Base-by-base conservation (phyloP, 1,140 invertebrate species). In the Sminthurinus signatus region DNA sequence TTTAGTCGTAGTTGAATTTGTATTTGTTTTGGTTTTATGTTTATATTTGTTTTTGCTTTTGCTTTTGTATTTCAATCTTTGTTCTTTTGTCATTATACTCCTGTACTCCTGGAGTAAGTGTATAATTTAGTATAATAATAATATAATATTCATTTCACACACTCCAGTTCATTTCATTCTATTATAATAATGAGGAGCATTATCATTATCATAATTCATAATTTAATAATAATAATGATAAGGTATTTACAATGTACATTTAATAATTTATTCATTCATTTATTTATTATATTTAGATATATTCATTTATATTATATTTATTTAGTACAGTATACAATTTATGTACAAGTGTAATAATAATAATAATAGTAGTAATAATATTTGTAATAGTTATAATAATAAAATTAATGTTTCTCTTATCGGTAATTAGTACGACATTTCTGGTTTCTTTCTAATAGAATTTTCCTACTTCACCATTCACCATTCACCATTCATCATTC, bases 241-340 rank as follows among this genome's bases (percentile, higher is more conserved):
- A n/a, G n/a, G n/a, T n/a, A n/a, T n/a, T n/a, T n/a, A n/a, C n/a
- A n/a, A n/a, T n/a, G n/a, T n/a, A n/a, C n/a, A n/a, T n/a, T n/a
- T n/a, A n/a, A n/a, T n/a, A n/a, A n/a, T n/a, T n/a, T n/a, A n/a
- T n/a, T n/a, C n/a, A n/a, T n/a, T n/a, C n/a, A n/a, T n/a, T n/a
- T 36, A 36, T 36, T 8, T 36, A 36, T 36, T 50, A 54, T 54
- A 54, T 15, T 48, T 48, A 29, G n/a, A 23, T 54, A 54, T 54
- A 54, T 31, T 17, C 29, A 54, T 19, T 17, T 27, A 31, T 54
- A 54, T 54, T n/a, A 29, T 29, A 29, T 14, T 42, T n/a, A 50
- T 23, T 8, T 50, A 19, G 46, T 42, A 50, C 28, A 50, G 14
- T 23, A n/a, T 27, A 14, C 21, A 23, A 25, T 14, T 23, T 21